These are phyloP conservation scores for Anneissia japonica DNA, from an alignment of 35 echinoderm and acorn worm species.

Conservation along the genomic window DNA sequence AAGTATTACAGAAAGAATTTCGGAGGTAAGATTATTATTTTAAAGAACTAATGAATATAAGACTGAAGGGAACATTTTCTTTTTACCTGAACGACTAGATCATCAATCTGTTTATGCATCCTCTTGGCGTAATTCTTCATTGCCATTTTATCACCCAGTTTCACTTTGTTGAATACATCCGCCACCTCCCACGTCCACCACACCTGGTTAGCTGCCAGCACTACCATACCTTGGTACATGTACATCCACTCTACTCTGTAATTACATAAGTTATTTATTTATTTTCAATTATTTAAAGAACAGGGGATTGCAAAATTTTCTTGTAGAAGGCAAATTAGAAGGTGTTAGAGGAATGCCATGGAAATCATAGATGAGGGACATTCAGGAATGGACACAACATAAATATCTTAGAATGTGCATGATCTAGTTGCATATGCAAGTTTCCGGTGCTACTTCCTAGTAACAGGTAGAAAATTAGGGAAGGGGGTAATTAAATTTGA, in stretches of 20 bases:
- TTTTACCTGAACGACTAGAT: slow-evolving; percentile 83
- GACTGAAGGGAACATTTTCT: too few species aligned
- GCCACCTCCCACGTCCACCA: slow-evolving; percentile 99
- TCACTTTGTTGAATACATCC: slow-evolving; percentile 83
- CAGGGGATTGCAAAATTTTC: too few species aligned
- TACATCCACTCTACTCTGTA: slow-evolving; percentile 92
- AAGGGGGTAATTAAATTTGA: too few species aligned
- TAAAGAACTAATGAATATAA: background rate
- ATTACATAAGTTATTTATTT: background rate
- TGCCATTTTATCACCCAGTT: slow-evolving; percentile 78
- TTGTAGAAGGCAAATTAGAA: too few species aligned
- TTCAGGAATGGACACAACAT: too few species aligned
- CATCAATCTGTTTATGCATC: slow-evolving; percentile 94
- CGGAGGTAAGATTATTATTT: background rate
- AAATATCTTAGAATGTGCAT: too few species aligned
- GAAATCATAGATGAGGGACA: too few species aligned
- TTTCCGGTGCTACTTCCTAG: too few species aligned
- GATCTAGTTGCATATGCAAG: too few species aligned
- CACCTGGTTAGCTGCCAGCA: slow-evolving; percentile 80
- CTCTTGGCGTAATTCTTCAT: slow-evolving; percentile 97
- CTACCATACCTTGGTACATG: slow-evolving; percentile 92
- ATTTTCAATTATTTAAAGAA: too few species aligned
- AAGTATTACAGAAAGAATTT: background rate
- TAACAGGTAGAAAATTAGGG: too few species aligned
- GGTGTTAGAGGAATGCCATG: too few species aligned